A percentile compares a stretch with the other conserved stretches of the same genome.
Evolutionary conservation across 2,888 invertebrate genomes (phyloP).

Genomic region (Spodoptera picta): DNA sequence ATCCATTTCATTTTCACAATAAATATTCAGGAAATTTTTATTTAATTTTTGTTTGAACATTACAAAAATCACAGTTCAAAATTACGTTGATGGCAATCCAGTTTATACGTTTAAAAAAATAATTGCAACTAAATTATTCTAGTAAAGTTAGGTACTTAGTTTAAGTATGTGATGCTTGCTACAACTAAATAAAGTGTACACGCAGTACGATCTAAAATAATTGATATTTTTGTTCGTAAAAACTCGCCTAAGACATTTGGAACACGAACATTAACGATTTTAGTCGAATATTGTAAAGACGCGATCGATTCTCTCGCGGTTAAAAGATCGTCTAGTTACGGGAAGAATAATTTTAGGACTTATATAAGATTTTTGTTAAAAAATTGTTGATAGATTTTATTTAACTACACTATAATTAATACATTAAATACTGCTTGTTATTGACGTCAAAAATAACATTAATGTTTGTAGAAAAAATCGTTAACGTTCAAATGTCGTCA

Average conservation of each 20-base stretch:
- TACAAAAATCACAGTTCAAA: slow-evolving; percentile 85
- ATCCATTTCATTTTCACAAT: slow-evolving; percentile 42
- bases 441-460: slow-evolving; percentile 21
- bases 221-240: slow-evolving; percentile 42
- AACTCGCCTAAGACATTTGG: slow-evolving; percentile 19
- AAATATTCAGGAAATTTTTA: slow-evolving; percentile 64
- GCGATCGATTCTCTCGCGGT: background rate
- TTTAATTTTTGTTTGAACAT: slow-evolving; percentile 69
- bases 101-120: slow-evolving; percentile 62
- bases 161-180: slow-evolving; percentile 75
- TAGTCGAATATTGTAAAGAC: slow-evolving; percentile 1
- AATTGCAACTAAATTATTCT: slow-evolving; percentile 67
- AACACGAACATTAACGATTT: slow-evolving; percentile 48
- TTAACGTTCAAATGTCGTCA: slow-evolving; percentile 31
- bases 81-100: slow-evolving; percentile 84
- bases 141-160: slow-evolving; percentile 73
- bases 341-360: background rate
- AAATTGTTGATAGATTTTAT: slow-evolving; percentile 6
- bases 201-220: slow-evolving; percentile 51
- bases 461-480: slow-evolving; percentile 29
- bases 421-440: slow-evolving; percentile 26
- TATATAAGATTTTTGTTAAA: slow-evolving; percentile 18
- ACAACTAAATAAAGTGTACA: slow-evolving; percentile 48
- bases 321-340: background rate
- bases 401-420: slow-evolving; percentile 8